A percentile compares a stretch with the other conserved stretches of the same genome.
These are phyloP conservation scores for Poicephalus gulielmi DNA, from an alignment of 2,113 vertebrate genomes.

Conservation along the genomic window DNA sequence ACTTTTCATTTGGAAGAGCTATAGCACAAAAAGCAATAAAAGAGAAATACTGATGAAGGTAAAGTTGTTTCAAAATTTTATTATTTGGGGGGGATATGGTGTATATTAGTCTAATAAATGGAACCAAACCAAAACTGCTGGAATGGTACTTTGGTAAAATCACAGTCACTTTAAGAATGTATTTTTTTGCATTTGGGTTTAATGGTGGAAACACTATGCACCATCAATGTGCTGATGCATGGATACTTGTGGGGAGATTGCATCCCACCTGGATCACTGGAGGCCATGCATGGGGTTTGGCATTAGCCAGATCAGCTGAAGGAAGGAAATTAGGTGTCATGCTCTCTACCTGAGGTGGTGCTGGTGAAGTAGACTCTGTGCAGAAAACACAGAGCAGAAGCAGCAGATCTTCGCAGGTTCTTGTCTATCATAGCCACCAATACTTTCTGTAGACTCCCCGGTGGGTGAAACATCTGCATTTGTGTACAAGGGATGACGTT, in stretches of 20 bases:
- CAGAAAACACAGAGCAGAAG: background rate
- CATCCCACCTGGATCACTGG: background rate
- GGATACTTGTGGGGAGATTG: background rate
- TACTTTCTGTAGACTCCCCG: background rate
- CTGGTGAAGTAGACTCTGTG: too few species aligned
- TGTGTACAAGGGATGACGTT: rapidly evolving
- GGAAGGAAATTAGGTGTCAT: rapidly evolving
- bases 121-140: background rate
- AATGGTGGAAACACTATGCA: background rate
- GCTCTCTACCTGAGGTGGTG: too few species aligned
- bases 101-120: background rate
- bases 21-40: too few species aligned
- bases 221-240: rapidly evolving
- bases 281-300: background rate
- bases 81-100: background rate
- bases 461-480: background rate
- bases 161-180: background rate
- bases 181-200: background rate
- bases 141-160: background rate
- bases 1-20: background rate
- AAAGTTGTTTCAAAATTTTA: background rate
- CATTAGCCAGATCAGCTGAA: rapidly evolving
- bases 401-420: background rate
- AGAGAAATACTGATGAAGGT: background rate
- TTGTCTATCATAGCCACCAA: background rate